Evolutionary conservation across 2,113 vertebrate species (phyloP), one percentile per base, ranked within the genome.

Genomic region (Indri indri): DNA sequence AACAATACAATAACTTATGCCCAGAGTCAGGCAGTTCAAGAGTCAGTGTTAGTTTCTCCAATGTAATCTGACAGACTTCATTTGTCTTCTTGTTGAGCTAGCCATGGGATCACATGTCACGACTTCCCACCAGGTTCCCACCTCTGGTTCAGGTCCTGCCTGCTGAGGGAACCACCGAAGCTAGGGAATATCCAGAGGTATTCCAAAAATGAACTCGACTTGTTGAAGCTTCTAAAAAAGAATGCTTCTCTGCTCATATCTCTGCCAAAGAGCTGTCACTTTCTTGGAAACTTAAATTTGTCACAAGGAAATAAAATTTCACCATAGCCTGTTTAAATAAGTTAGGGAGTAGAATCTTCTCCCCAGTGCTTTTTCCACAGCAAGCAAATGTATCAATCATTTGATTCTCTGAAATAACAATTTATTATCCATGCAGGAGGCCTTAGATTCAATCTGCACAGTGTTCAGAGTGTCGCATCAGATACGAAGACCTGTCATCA

Each of bases 321-420:
- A 95, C 98, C 98, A 95, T 97, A 96, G 98, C 98, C 98, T 97
- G 97, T 98, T 98, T 98, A 99, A 99, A 98, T 99, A 99, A 99
- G 98, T 98, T 97, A 74, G 98, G 98, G 98, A 98, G 97, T 92
- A 98, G 97, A 98, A 98, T 98, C 96, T 98, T 98, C 99, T 99
- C 99, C 99, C 99, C 99, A 99, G 98, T 99, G 99, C 96, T 98
- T 98, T 98, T 89, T 92, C 98, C 98, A 98, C 98, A 98, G 97
- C 98, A 98, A 99, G 99, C 98, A 99, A 99, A 99, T 97, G 98
- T 99, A 99, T 99, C 99, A 99, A 99, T 99, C 99, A 99, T 99
- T 99, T 99, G 98, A 99, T 99, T 99, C 98, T 98, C 98, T 98
- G 98, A 99, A 99, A 99, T 99, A 99, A 98, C 98, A 98, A 99